Conservation (phyloP, 2,113 vertebrate genomes). For the Dinomys branickii region DNA sequence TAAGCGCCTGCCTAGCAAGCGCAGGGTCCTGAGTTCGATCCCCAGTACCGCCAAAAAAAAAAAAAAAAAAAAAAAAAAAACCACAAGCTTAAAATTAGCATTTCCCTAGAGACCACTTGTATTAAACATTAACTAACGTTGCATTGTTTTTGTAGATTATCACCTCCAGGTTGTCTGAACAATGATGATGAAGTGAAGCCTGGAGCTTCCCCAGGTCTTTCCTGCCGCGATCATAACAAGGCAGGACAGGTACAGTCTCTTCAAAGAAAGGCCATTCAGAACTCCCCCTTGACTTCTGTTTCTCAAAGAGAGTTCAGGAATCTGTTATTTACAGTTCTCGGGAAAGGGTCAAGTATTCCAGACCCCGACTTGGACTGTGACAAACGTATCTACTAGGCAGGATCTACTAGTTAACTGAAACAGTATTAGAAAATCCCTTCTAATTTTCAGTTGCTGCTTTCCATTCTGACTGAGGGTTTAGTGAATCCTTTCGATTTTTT, state of each 20-base stretch:
- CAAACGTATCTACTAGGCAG: not conserved
- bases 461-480: conserved; percentile 12
- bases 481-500: conserved; percentile 19
- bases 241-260: conserved; percentile 88
- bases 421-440: not conserved
- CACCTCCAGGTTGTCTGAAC: conserved; percentile 63
- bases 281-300: not conserved
- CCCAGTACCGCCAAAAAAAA: too few relatives aligned
- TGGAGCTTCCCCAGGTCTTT: not conserved
- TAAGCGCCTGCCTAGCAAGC: too few relatives aligned
- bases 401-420: not conserved
- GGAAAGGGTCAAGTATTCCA: not conserved
- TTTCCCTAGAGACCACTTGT: not conserved
- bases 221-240: conserved; percentile 85
- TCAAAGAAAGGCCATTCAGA: not conserved
- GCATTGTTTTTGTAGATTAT: conserved; percentile 69
- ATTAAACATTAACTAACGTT: conserved; percentile 36
- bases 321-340: not conserved
- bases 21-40: too few relatives aligned
- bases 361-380: not conserved
- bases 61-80: too few relatives aligned
- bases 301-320: conserved; percentile 24
- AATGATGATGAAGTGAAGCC: conserved; percentile 58
- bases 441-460: not conserved
- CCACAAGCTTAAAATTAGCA: too few relatives aligned